These are phyloP conservation scores for Cisticola juncidis DNA, from an alignment of 2,113 vertebrate genomes.

Conservation along the genomic window DNA sequence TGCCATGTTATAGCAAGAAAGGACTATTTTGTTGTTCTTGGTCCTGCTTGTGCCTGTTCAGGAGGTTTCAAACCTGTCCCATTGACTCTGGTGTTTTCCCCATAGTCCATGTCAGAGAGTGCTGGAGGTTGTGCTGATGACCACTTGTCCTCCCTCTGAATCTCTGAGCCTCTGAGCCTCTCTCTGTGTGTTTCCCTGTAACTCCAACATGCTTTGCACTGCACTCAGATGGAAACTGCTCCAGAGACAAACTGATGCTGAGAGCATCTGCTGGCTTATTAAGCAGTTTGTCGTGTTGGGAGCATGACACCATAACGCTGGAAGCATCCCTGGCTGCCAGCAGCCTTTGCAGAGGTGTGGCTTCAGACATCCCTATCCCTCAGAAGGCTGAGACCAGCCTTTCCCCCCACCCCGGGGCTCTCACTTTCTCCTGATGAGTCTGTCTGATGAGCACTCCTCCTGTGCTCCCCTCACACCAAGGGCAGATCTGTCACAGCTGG, in stretches of 20 bases:
- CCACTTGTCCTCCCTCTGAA: background rate
- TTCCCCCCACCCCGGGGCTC: rapidly evolving
- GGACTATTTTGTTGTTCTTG: background rate
- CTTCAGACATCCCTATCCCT: background rate
- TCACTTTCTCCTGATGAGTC: background rate
- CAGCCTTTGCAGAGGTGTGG: background rate
- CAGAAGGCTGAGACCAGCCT: background rate
- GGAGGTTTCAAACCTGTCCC: background rate
- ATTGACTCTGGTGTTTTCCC: rapidly evolving
- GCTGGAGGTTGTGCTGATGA: background rate
- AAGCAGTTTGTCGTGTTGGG: rapidly evolving
- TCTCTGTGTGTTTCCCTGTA: background rate
- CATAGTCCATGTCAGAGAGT: rapidly evolving
- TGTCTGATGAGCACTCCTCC: background rate
- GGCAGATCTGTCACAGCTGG: rapidly evolving
- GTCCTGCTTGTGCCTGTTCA: background rate
- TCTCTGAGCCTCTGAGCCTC: background rate
- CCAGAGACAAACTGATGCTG: background rate
- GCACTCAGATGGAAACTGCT: background rate
- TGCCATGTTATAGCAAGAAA: background rate
- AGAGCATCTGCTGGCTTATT: background rate
- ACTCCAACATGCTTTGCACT: background rate
- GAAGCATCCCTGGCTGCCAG: rapidly evolving
- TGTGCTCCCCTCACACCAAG: rapidly evolving
- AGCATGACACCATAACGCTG: rapidly evolving